Percentiles rank a stretch among this genome's conserved stretches.
phyloP scores from a whole-genome alignment of 1,140 invertebrate genomes.

The Drosophila arizonae region DNA sequence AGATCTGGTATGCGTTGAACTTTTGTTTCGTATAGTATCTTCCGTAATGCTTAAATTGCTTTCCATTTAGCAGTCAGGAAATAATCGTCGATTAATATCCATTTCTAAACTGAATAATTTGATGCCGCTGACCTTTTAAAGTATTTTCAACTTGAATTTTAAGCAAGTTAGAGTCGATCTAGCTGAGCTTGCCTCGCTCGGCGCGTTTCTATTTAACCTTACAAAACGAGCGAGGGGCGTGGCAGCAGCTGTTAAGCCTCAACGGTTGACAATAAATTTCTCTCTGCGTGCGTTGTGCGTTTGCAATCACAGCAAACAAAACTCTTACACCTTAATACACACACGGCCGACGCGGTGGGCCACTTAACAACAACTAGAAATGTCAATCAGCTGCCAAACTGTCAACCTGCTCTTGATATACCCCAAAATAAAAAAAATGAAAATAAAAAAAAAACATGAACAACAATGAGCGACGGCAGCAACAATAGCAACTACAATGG shows the following conservation, averaged over 20 bases:
- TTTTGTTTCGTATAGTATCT: constrained; percentile 15
- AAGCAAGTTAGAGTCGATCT: background rate
- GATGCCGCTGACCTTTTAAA: constrained; percentile 43
- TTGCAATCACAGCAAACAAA: constrained; percentile 10
- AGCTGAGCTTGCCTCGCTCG: background rate
- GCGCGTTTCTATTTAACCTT: background rate
- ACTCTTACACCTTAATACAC: constrained; percentile 15
- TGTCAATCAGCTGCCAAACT: constrained; percentile 72
- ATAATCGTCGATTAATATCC: constrained; percentile 26
- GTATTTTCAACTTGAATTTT: constrained; percentile 43
- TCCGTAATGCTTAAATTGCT: constrained; percentile 40
- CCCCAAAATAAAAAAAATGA: constrained; percentile 24
- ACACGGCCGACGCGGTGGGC: constrained; percentile 41
- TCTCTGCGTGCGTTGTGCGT: background rate
- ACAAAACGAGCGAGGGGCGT: background rate
- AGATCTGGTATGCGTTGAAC: constrained; percentile 1
- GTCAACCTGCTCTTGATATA: constrained; percentile 63
- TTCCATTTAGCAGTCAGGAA: constrained; percentile 27
- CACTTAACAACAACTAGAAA: constrained; percentile 76
- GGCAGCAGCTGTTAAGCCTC: constrained; percentile 11
- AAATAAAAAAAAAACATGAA: constrained; percentile 16
- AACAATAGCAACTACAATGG: background rate
- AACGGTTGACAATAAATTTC: constrained; percentile 35
- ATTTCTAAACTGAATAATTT: constrained; percentile 15
- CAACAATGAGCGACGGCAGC: constrained; percentile 23